Base-by-base conservation (phyloP, 2,888 invertebrate genomes). In the Scaptomyza caliginosa region DNA sequence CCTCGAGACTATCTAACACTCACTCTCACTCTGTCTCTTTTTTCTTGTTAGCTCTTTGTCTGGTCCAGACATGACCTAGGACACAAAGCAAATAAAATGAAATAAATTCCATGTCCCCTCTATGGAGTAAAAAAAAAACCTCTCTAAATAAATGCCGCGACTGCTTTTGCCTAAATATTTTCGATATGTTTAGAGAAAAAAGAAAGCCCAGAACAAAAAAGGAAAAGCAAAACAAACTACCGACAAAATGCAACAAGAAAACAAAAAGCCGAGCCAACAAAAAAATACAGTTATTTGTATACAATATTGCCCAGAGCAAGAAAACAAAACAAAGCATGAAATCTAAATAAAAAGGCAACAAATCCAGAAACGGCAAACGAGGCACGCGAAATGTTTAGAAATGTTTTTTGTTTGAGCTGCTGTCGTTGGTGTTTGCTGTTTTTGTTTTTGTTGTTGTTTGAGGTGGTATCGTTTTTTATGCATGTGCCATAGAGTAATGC, bases 301-400 rank as follows among this genome's bases (percentile, higher is more conserved):
- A 55, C 68, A 67, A 71, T 68, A 77, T 66, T 52, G 66, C 51
- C 58, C 16, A 56, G 30, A 43, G 43, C 45, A 39, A 51, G 45
- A 56, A 39, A 17, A 39, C 58, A 34, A 38, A 45, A n/a, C 7
- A 49, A 52, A 55, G 17, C 19, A n/a, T 11, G 49, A 49, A 39
- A 30, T 42, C 58, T 34, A 67, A 58, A 60, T 64, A 67, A 60
- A 73, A 78, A 54, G 64, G 2, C 52, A 79, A 65, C 62, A 71
- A 86, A 79, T 59, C 30, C 60, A 46, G 50, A 74, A 54, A 21
- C 46, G 52, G 39, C 49, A 67, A 16, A 34, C 64, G 63, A 38
- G 17, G 59, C 67, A 83, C 84, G 84, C 84, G 84, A 83, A 54
- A 76, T n/a, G n/a, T 88, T 81, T 82, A 88, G 81, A 86, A 88